These are phyloP conservation scores for Lichenostomus cassidix DNA, from an alignment of 2,113 vertebrate genomes.

Conservation along the genomic window DNA sequence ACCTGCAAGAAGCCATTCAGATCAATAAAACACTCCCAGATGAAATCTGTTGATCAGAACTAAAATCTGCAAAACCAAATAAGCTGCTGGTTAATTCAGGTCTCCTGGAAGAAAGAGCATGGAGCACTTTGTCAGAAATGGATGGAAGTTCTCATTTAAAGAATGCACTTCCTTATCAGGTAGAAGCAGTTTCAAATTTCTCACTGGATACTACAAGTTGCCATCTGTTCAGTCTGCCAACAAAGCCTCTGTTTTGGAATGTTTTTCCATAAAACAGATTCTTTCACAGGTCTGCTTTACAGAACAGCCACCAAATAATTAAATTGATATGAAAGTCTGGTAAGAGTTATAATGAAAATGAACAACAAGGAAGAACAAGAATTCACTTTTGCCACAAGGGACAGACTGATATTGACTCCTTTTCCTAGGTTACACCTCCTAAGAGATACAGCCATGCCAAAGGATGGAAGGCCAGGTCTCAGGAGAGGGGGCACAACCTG, in stretches of 20 bases:
- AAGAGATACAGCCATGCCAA: not conserved
- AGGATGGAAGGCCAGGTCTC: not conserved
- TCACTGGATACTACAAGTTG: not conserved
- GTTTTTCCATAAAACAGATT: not conserved
- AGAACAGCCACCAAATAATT: not conserved
- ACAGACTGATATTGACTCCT: not conserved
- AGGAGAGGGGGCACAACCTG: not conserved
- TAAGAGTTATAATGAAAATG: not conserved
- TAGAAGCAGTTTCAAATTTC: constrained; percentile 8
- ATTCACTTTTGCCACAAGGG: not conserved
- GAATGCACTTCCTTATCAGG: not conserved
- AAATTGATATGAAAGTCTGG: not conserved
- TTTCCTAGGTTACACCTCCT: not conserved
- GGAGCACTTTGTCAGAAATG: not conserved
- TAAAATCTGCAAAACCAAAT: not conserved
- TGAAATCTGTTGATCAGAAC: not conserved
- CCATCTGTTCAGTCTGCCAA: not conserved
- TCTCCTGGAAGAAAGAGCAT: not conserved
- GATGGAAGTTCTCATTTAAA: not conserved
- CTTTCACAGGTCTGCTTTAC: not conserved
- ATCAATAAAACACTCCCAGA: not conserved
- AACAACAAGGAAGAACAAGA: not conserved
- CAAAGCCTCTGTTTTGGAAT: not conserved
- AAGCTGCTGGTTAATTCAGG: not conserved
- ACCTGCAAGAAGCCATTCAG: not conserved